phyloP scores from a whole-genome alignment of 2,888 invertebrate genomes.

The Chrysodeixis includens region DNA sequence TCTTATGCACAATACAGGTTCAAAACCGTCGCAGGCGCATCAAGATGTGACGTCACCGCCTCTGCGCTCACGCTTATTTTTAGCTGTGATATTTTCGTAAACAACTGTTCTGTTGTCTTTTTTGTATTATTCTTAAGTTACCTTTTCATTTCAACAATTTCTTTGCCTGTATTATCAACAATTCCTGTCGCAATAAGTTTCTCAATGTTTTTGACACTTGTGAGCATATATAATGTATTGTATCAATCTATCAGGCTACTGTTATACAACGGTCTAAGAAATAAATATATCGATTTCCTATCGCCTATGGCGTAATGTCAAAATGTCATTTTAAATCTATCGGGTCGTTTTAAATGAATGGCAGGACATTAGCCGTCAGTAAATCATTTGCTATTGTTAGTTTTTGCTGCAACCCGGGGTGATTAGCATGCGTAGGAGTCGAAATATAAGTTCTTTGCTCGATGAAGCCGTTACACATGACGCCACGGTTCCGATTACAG shows the following conservation, averaged over 20 bases:
- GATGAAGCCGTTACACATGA: constrained; percentile 49
- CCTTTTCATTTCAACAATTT: not conserved
- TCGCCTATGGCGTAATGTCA: not conserved
- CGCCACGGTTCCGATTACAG: constrained; percentile 37
- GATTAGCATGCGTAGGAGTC: constrained; percentile 55
- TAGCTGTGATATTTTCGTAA: constrained; percentile 51
- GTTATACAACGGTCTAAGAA: no score
- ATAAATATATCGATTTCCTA: not conserved
- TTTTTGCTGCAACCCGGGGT: constrained; percentile 48
- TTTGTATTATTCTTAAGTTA: constrained; percentile 27
- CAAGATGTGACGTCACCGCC: constrained; percentile 46
- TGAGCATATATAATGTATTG: no score
- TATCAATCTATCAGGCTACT: no score
- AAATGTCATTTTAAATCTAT: not conserved
- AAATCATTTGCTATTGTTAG: constrained; percentile 46
- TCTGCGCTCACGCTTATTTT: constrained; percentile 53
- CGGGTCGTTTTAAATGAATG: constrained; percentile 1
- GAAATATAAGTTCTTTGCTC: constrained; percentile 47
- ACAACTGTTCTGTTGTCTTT: constrained; percentile 42
- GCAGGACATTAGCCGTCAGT: constrained; percentile 16
- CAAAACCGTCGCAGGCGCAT: constrained; percentile 43
- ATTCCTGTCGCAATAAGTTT: not conserved
- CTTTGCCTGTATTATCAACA: not conserved
- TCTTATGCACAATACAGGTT: constrained; percentile 27
- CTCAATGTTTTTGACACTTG: no score